Percentiles rank a stretch among this genome's conserved stretches.
Conservation (phyloP, 2,888 invertebrate species). For the Drosophila leonis region DNA sequence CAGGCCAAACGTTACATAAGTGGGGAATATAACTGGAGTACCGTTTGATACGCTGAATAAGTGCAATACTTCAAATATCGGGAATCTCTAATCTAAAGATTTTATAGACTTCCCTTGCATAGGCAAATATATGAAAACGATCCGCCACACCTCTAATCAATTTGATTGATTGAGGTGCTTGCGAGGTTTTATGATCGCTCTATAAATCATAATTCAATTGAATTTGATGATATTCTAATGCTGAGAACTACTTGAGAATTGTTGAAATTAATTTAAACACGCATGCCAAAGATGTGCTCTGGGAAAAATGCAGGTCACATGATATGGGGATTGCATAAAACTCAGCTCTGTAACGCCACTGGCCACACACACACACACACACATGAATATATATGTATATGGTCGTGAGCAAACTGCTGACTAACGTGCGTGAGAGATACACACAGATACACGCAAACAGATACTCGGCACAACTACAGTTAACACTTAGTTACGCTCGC, state of each 20-base stretch:
- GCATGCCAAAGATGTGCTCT: slow-evolving; percentile 25
- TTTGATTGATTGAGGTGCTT: slow-evolving; percentile 62
- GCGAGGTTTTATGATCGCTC: slow-evolving; percentile 39
- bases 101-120: slow-evolving; percentile 39
- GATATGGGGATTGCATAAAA: slow-evolving; percentile 74
- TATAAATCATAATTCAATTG: slow-evolving; percentile 72
- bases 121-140: slow-evolving; percentile 27
- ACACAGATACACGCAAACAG: slow-evolving; percentile 41
- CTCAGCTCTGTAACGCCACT: slow-evolving; percentile 63
- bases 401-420: slow-evolving; percentile 31
- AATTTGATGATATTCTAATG: slow-evolving; percentile 36
- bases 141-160: slow-evolving; percentile 57
- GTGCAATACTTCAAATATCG: slow-evolving; percentile 23
- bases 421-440: slow-evolving; percentile 57
- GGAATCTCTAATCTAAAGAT: slow-evolving; percentile 1
- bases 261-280: not conserved
- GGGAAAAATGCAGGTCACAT: slow-evolving; percentile 58
- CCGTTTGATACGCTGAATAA: slow-evolving; percentile 24
- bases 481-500: slow-evolving; percentile 24
- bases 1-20: slow-evolving; percentile 55
- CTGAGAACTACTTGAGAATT: slow-evolving; percentile 29
- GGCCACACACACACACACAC: slow-evolving; percentile 21
- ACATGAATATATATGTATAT: not conserved
- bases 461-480: slow-evolving; percentile 31
- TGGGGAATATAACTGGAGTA: slow-evolving; percentile 36